These are phyloP conservation scores for Vireo griseus DNA, from an alignment of 2,797 vertebrate genomes.

Conservation along the genomic window DNA sequence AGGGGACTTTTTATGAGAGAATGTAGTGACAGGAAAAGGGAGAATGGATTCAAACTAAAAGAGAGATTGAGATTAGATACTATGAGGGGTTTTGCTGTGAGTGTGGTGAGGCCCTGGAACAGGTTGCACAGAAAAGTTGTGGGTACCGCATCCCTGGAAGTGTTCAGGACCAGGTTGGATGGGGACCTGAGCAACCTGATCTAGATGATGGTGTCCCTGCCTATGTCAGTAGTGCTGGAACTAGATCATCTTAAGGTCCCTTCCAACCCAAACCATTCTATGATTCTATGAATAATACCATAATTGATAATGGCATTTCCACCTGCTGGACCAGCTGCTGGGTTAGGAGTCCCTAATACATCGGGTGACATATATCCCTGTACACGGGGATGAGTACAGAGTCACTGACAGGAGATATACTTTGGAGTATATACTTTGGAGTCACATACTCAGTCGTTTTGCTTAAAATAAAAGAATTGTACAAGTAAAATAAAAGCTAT, in stretches of 20 bases:
- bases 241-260: not conserved
- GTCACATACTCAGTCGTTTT: not conserved
- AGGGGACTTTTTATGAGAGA: not conserved
- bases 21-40: not conserved
- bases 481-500: not conserved
- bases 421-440: no score
- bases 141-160: not conserved
- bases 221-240: not conserved
- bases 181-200: not conserved
- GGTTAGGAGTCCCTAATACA: not conserved
- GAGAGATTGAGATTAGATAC: not conserved
- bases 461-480: not conserved
- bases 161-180: not conserved
- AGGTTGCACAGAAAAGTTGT: not conserved
- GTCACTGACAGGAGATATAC: not conserved
- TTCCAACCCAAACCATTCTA: not conserved
- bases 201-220: not conserved
- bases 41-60: not conserved
- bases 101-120: not conserved
- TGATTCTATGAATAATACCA: not conserved
- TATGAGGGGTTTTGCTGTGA: not conserved
- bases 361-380: not conserved
- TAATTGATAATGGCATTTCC: not conserved
- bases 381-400: not conserved
- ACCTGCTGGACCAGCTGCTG: not conserved